Percentiles rank a stretch among this genome's conserved stretches.
Evolutionary conservation across 2,113 vertebrate species (phyloP).

Genomic region (Chaetops frenatus): DNA sequence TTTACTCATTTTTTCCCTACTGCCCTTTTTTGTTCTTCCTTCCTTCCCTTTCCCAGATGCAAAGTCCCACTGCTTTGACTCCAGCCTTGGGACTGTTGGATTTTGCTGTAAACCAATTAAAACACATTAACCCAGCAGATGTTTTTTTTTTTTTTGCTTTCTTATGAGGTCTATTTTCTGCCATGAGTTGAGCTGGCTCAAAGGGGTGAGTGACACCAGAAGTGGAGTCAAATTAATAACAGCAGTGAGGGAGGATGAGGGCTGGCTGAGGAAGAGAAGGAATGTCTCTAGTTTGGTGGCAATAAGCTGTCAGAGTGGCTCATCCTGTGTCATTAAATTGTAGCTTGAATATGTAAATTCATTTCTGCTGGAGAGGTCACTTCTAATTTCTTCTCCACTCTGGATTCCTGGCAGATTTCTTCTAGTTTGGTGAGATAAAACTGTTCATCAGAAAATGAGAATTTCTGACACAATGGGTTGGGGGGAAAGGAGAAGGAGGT

Average conservation of each 20-base stretch:
- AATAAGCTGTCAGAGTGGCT: not conserved
- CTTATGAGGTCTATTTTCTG: not conserved
- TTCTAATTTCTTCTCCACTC: not conserved
- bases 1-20: not conserved
- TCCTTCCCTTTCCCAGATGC: not conserved
- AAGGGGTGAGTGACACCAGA: not conserved
- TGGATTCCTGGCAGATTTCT: not conserved
- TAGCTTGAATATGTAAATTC: not conserved
- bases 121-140: not conserved
- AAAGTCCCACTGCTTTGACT: not conserved
- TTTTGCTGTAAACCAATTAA: not conserved
- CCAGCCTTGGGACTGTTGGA: not conserved
- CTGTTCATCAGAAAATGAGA: not conserved
- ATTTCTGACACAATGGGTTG: not conserved
- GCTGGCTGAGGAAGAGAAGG: not conserved
- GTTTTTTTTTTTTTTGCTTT: rapidly evolving
- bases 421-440: not conserved
- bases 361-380: not conserved
- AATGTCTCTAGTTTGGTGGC: not conserved
- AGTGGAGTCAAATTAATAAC: not conserved
- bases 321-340: not conserved
- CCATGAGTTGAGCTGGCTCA: not conserved
- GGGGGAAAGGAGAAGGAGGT: not conserved
- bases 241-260: not conserved
- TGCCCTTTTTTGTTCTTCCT: not conserved